Conservation (phyloP, 2,888 invertebrate genomes). For the Stenurella melanura region DNA sequence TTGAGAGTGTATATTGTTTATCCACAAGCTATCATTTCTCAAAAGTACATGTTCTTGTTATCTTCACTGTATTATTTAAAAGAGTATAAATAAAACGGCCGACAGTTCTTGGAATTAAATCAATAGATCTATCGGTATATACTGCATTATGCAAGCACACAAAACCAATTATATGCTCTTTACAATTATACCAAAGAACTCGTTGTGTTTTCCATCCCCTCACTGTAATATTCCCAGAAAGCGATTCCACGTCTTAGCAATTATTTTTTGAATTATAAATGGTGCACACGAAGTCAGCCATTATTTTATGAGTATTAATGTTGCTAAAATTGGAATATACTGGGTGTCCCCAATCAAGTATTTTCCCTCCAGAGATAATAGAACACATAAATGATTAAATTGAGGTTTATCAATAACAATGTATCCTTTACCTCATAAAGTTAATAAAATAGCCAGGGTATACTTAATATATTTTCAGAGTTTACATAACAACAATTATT, state of each 20-base stretch:
- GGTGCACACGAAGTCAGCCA: background rate
- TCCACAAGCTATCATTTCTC: background rate
- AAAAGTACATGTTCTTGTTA: background rate
- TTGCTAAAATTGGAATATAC: too few relatives aligned
- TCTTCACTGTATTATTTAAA: conserved; percentile 25
- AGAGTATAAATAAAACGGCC: conserved; percentile 8
- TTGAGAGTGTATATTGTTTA: background rate
- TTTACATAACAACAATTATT: too few relatives aligned
- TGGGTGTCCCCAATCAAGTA: too few relatives aligned
- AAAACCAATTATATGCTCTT: conserved; percentile 19
- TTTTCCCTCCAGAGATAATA: too few relatives aligned
- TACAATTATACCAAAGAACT: conserved; percentile 19
- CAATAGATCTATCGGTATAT: conserved; percentile 34
- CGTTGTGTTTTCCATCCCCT: conserved; percentile 17
- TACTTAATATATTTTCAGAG: too few relatives aligned
- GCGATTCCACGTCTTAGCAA: background rate
- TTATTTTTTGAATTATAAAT: conserved; percentile 1
- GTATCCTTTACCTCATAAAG: too few relatives aligned
- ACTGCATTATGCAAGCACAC: conserved; percentile 29
- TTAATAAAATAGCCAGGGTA: too few relatives aligned
- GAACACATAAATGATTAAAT: too few relatives aligned
- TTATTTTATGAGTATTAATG: background rate
- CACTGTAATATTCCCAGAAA: conserved; percentile 1
- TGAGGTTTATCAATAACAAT: too few relatives aligned
- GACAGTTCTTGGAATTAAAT: conserved; percentile 24